Evolutionary conservation across 2,888 invertebrate genomes (phyloP).

Genomic region (Ophonus ardosiacus): DNA sequence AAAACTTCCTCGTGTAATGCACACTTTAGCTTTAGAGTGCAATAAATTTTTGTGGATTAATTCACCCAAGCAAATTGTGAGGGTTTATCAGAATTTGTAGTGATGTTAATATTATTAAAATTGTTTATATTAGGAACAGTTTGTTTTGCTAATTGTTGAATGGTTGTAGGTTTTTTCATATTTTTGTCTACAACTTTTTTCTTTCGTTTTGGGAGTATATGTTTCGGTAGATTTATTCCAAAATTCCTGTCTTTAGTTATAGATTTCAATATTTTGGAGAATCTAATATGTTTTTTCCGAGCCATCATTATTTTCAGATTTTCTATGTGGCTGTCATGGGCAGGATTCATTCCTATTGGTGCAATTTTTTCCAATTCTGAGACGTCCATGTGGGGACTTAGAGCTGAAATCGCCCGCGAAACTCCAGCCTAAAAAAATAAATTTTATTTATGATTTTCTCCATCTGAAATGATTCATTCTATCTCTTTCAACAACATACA

Average conservation of each 20-base stretch:
- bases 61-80: slow-evolving; percentile 56
- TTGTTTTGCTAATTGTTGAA: slow-evolving; percentile 27
- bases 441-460: not conserved
- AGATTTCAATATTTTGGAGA: slow-evolving; percentile 72
- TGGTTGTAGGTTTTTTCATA: slow-evolving; percentile 30
- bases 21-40: no score
- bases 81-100: slow-evolving; percentile 32
- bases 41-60: not conserved
- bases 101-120: not conserved
- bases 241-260: slow-evolving; percentile 73
- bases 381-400: slow-evolving; percentile 80
- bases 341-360: slow-evolving; percentile 84
- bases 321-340: slow-evolving; percentile 78
- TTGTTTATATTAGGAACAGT: slow-evolving; percentile 38
- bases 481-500: no score
- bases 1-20: no score
- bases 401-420: slow-evolving; percentile 85
- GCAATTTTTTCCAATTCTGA: slow-evolving; percentile 71
- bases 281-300: slow-evolving; percentile 69
- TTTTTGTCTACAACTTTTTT: slow-evolving; percentile 64
- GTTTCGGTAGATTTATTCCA: slow-evolving; percentile 72
- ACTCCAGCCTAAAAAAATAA: slow-evolving; percentile 77
- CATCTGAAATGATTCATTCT: no score
- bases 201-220: slow-evolving; percentile 70
- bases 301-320: slow-evolving; percentile 73